phyloP scores from a whole-genome alignment of 2,888 invertebrate genomes.

The Carabus problematicus region DNA sequence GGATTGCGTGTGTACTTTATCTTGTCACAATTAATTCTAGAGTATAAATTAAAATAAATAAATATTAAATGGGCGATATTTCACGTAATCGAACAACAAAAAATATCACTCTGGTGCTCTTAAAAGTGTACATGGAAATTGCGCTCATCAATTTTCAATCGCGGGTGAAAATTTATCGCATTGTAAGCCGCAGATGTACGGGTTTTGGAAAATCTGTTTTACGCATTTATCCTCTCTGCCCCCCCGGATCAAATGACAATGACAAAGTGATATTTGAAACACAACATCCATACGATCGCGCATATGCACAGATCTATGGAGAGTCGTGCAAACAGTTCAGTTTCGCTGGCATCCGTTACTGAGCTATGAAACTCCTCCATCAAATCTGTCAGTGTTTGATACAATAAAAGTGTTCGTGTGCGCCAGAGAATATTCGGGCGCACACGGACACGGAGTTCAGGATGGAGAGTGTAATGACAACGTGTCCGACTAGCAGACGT shows the following conservation, averaged over 20 bases:
- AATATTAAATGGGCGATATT: no score
- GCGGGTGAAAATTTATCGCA: constrained; percentile 32
- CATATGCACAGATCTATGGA: no score
- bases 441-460: no score
- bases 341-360: constrained; percentile 34
- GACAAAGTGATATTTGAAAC: constrained; percentile 7
- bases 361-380: constrained; percentile 40
- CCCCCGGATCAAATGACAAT: constrained; percentile 5
- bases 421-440: no score
- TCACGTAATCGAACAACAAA: no score
- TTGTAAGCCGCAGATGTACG: constrained; percentile 39
- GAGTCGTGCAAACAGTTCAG: no score
- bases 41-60: no score
- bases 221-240: constrained; percentile 1
- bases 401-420: constrained; percentile 33
- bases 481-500: background rate
- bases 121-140: constrained; percentile 18
- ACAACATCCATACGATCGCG: background rate
- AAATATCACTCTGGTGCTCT: no score
- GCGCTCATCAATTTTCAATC: constrained; percentile 40
- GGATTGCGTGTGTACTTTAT: no score
- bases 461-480: background rate
- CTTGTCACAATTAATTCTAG: no score
- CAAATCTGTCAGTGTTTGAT: constrained; percentile 39
- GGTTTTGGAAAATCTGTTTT: constrained; percentile 1